A percentile compares a stretch with the other conserved stretches of the same genome.
Conservation (phyloP, 2,797 vertebrate genomes). For the Neopelma chrysocephalum region DNA sequence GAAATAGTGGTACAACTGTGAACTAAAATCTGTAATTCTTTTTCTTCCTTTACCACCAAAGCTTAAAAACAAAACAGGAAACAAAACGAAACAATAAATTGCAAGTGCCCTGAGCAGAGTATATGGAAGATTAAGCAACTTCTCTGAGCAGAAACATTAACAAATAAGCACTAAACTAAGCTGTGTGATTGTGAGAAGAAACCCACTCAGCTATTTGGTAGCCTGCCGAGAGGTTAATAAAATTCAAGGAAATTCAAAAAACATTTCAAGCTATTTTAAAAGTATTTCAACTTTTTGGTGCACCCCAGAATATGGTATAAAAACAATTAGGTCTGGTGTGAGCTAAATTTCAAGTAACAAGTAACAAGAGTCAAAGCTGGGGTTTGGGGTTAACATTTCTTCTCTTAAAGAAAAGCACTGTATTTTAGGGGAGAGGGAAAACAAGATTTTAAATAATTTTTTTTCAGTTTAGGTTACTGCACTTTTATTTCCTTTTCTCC, state of each 20-base stretch:
- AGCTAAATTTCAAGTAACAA: conserved; percentile 70
- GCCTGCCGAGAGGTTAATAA: conserved; percentile 65
- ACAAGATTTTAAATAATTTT: conserved; percentile 11
- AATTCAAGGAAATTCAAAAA: conserved; percentile 70
- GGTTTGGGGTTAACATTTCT: conserved; percentile 39
- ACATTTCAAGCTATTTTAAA: conserved; percentile 70
- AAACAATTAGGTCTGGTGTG: conserved; percentile 69
- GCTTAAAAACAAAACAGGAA: conserved; percentile 70
- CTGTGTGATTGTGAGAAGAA: conserved; percentile 68
- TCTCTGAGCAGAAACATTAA: conserved; percentile 76
- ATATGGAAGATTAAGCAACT: conserved; percentile 83
- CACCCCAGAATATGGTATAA: conserved; percentile 76
- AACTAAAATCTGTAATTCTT: conserved; percentile 62
- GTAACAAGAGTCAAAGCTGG: conserved; percentile 49
- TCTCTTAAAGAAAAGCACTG: conserved; percentile 55
- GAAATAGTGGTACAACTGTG: conserved; percentile 68
- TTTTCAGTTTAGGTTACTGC: conserved; percentile 53
- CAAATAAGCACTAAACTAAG: conserved; percentile 75
- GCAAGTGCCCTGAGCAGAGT: conserved; percentile 86
- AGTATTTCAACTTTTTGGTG: conserved; percentile 75
- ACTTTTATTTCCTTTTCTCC: conserved; percentile 52
- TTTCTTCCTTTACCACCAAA: conserved; percentile 74
- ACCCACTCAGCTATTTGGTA: conserved; percentile 69
- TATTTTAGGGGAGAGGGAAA: conserved; percentile 50
- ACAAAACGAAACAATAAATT: conserved; percentile 72